These are phyloP conservation scores for Harmothoe impar DNA, from an alignment of 2,888 invertebrate species.

Conservation along the genomic window DNA sequence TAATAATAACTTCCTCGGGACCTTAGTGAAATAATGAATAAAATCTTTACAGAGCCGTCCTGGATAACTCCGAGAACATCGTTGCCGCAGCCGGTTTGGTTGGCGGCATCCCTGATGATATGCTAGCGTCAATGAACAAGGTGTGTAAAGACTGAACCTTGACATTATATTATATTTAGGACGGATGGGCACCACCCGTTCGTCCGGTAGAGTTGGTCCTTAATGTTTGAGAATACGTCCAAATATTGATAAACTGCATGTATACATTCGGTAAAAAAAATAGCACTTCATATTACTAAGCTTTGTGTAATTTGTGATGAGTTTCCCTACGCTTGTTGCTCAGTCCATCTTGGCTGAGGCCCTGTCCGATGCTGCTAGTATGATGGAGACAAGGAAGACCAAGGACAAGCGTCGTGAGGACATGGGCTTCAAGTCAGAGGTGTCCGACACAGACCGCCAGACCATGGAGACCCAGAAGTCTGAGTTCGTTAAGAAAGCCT, in stretches of 20 bases:
- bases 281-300: no score
- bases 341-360: slow-evolving; percentile 35
- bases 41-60: neutral
- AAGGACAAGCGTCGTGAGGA: slow-evolving; percentile 22
- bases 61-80: neutral
- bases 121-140: slow-evolving; percentile 16
- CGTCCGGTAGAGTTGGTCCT: no score
- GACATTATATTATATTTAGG: neutral
- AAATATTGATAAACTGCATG: no score
- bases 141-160: slow-evolving; percentile 1
- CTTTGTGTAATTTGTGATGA: no score
- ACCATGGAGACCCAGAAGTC: neutral
- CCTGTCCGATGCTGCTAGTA: slow-evolving; percentile 3
- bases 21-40: no score
- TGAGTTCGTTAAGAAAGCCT: slow-evolving; percentile 8
- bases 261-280: no score
- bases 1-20: no score
- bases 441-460: neutral
- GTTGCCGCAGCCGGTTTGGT: slow-evolving; percentile 18
- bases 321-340: no score
- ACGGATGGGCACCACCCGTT: no score
- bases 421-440: slow-evolving; percentile 18
- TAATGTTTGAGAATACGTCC: no score
- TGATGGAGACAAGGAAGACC: neutral
- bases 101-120: neutral